A percentile compares a stretch with the other conserved stretches of the same genome.
Evolutionary conservation across 1,140 invertebrate genomes (phyloP).

Genomic region (Drosophila cardini): DNA sequence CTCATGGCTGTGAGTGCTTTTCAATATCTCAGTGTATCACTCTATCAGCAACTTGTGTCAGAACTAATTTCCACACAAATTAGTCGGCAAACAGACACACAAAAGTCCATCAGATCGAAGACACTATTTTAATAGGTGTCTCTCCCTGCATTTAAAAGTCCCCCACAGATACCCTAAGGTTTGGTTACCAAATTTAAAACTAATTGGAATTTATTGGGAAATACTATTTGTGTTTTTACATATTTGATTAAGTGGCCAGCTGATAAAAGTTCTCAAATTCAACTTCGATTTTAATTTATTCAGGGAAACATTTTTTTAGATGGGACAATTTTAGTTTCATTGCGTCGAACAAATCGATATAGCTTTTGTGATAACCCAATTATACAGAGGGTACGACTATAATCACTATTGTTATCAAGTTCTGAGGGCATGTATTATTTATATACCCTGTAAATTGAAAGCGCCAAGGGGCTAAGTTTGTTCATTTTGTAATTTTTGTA

Average conservation of each 20-base stretch:
- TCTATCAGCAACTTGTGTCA: slow-evolving; percentile 71
- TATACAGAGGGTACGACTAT: neutral
- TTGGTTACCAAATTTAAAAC: slow-evolving; percentile 46
- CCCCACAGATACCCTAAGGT: slow-evolving; percentile 8
- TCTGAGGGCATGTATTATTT: neutral
- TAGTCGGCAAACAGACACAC: slow-evolving; percentile 41
- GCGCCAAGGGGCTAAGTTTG: too few relatives aligned
- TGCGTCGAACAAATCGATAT: slow-evolving; percentile 13
- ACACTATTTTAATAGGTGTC: slow-evolving; percentile 35
- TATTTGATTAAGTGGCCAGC: slow-evolving; percentile 49
- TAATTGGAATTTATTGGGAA: slow-evolving; percentile 71
- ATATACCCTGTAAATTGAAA: too few relatives aligned
- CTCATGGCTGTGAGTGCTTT: slow-evolving; percentile 4
- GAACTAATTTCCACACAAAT: slow-evolving; percentile 70
- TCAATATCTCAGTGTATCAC: slow-evolving; percentile 51
- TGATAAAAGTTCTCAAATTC: slow-evolving; percentile 42
- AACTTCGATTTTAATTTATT: slow-evolving; percentile 17
- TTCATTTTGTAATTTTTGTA: too few relatives aligned
- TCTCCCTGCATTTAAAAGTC: slow-evolving; percentile 30
- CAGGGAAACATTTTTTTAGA: neutral
- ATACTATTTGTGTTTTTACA: slow-evolving; percentile 42
- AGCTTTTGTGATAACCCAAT: neutral
- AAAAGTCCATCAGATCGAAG: slow-evolving; percentile 39
- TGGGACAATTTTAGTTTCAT: slow-evolving; percentile 13
- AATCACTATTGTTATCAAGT: slow-evolving; percentile 4